Evolutionary conservation across 2,888 invertebrate genomes (phyloP), one percentile per base, ranked within the genome.

Genomic region (Tupiocoris notatus): DNA sequence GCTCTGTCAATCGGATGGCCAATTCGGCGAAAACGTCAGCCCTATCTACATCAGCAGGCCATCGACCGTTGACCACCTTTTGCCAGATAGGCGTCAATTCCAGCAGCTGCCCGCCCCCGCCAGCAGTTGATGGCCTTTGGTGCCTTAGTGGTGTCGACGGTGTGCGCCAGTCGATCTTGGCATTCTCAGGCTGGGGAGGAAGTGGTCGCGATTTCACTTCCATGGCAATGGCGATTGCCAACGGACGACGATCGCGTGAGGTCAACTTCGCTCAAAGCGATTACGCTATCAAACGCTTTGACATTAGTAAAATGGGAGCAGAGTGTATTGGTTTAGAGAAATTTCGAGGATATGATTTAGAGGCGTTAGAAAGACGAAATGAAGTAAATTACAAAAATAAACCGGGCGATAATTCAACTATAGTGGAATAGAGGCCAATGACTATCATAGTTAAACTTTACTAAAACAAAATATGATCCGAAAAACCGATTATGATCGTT

Each of bases 51-150:
- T 89, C 88, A 21, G 88, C 88, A 58, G 93, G 93, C 75, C 93
- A 86, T 73, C 90, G 88, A 77, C 91, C 91, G 78, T 92, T 87
- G 63, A 92, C 88, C 80, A 93, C 89, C 82, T 92, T 89, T 84
- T 93, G 92, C 93, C 93, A 93, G 7, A 93, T 85, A 68, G 92
- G 91, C 63, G 92, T 92, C 77, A 93, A 86, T 79, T 87, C 89
- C 75, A 86, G 83, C 1, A 84, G 82, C 76, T 83, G 84, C 6
- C 83, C 82, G 39, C 39, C 39, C 3, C 39, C 39, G 39, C 39
- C 39, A 12, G 39, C 39, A 16, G 79, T 76, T 59, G 79, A 75
- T 75, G 39, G 82, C 80, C 79, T 75, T 21, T 73, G 76, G 23
- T 73, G 65, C 3, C 76, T 67, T 12, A 76, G 63, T 7, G 79